Evolutionary conservation across 2,113 vertebrate species (phyloP), one percentile per base, ranked within the genome.

Genomic region (Neodontobutis hainanensis): DNA sequence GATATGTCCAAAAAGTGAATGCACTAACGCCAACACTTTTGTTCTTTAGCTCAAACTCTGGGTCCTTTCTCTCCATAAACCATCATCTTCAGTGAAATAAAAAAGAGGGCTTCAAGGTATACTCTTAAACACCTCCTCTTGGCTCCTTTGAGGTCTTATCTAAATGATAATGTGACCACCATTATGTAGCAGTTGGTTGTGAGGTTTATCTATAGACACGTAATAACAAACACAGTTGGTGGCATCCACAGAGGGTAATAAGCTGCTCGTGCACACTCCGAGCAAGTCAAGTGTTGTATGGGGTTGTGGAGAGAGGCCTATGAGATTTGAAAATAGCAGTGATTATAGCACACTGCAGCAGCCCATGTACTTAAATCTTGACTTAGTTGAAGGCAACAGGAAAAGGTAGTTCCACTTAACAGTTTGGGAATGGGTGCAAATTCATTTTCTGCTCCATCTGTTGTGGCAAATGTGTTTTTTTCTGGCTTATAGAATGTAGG

Each of bases 391-490:
- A 45, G 12, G 58, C 15, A 55, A 69, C n/a, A 66, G 56, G n/a
- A 50, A 73, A 63, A 68, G 53, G 70, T 55, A 66, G 51, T 64
- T 80, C 74, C 61, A 65, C 43, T 72, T 76, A 70, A 73, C 73
- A 75, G 65, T 73, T 78, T 70, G 66, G 42, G 73, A 65, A 50
- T 73, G 78, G 55, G 70, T 75, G 78, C 66, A 80, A 87, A 86
- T 77, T 61, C 51, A 88, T 89, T 88, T 89, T 85, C 77, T n/a
- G 53, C 88, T 88, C 67, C 70, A 82, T 84, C 84, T 88, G 76
- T 79, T 65, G 69, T 73, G 11, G 70, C 57, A 82, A 89, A 85
- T 81, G 65, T 58, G 60, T 73, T 86, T 78, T 27, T 27, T 73
- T 58, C 44, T 74, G 81, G 68, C 83, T 86, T 81, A 73, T 58